A percentile compares a stretch with the other conserved stretches of the same genome.
phyloP scores from a whole-genome alignment of 2,113 vertebrate species.

The Dipodomys ordii region DNA sequence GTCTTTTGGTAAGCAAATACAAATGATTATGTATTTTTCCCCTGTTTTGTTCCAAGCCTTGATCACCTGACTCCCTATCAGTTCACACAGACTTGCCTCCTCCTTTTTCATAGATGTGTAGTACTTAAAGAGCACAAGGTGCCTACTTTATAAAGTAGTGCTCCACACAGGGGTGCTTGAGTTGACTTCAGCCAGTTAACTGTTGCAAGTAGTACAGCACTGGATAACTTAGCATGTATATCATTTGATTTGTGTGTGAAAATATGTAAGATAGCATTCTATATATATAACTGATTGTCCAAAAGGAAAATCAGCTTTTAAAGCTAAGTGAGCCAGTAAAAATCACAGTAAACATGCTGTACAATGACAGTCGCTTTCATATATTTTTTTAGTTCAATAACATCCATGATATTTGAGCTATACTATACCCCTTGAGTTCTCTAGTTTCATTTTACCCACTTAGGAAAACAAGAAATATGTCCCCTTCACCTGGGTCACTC shows the following conservation, averaged over 20 bases:
- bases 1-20: background rate
- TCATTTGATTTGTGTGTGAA: fast-evolving
- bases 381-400: background rate
- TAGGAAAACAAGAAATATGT: background rate
- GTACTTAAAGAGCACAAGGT: fast-evolving
- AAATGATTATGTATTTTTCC: background rate
- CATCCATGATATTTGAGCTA: background rate
- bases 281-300: background rate
- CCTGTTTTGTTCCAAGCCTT: background rate
- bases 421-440: background rate
- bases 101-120: fast-evolving
- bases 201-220: fast-evolving
- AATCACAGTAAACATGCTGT: background rate
- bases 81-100: fast-evolving
- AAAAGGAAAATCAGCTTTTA: background rate
- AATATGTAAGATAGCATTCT: background rate
- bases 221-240: fast-evolving
- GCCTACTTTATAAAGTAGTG: fast-evolving
- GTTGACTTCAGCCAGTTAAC: background rate
- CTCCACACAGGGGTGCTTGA: too few species aligned
- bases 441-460: background rate
- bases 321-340: background rate
- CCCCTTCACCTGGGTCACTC: background rate
- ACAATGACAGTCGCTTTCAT: background rate
- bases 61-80: background rate